Base-by-base conservation (phyloP, 2,888 invertebrate species). In the Hypomecis atomaria region DNA sequence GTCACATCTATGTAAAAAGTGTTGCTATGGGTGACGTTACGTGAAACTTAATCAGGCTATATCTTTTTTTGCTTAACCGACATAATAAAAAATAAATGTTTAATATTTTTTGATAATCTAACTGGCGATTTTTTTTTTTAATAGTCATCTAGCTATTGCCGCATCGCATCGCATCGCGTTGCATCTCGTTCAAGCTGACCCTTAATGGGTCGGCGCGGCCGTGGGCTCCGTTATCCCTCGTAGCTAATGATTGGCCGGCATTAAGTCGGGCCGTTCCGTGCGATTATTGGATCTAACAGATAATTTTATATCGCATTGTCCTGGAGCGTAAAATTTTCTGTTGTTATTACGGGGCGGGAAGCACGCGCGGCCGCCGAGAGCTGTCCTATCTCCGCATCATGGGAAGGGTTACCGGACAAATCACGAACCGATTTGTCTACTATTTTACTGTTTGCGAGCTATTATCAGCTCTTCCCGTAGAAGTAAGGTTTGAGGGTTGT, bases 271-370 rank as follows among this genome's bases (percentile, higher is more conserved):
- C 90, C 86, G 91, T 90, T 89, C 89, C 85, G 86, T 90, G 90
- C 91, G 92, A 92, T 92, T 92, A 92, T 92, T 92, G 92, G 92
- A 90, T 92, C 92, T 91, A 92, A 90, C 92, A 90, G 92, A 92
- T 92, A 92, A 92, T 92, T 92, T 92, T 90, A 92, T 90, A 90
- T 91, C 87, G 91, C 87, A 92, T 92, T 92, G 92, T 92, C 92
- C 92, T 80, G 90, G 89, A 92, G 92, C 92, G 92, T 90, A 91
- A 92, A 89, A 90, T 90, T 89, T 87, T 87, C 91, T 88, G 91
- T 90, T 89, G 91, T 90, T 90, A 92, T 89, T 89, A 88, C 87
- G 83, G 86, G 75, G 76, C 75, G 76, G 75, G 66, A 76, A 78
- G 84, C 84, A 86, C 84, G 84, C 82, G 82, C 79, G 78, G 73